Base-by-base conservation (phyloP, 2,113 vertebrate genomes). In the Plecturocebus donacophilus region DNA sequence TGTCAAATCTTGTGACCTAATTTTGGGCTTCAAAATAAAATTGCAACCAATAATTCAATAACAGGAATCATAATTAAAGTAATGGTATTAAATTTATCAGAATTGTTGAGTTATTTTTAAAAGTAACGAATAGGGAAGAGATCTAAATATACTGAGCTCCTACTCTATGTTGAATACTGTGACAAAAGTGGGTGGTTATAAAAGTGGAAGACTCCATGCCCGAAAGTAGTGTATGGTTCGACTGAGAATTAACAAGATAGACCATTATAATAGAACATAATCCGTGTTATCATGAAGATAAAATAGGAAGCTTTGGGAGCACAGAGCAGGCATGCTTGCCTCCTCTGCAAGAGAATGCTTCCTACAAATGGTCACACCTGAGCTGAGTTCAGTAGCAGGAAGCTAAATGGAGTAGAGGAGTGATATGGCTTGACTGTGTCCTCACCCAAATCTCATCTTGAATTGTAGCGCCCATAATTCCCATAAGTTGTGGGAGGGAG, bases 21-120 rank as follows among this genome's bases (percentile, higher is more conserved):
- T 68, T 88, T 32, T 32, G n/a, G 21, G 64, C 54, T 56, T 95
- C 66, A 81, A 84, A 91, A 27, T 58, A 35, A 91, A 81, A 64
- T 23, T 52, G 4, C 21, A 89, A 77, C 8, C 42, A 32, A 17
- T 45, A 77, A 77, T 77, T 19, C 42, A 77, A 32, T 47, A 77
- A 19, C 35, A 73, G 25, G 9, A 20, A 52, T 45, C 47, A 32
- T 64, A 70, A 54, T 38, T 35, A 79, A 12, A 56, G 17, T 68
- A 40, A 81, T 27, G 52, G 64, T 10, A 52, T 10, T 17, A 27
- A 45, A 47, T 54, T 49, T 73, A 16, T 90, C 40, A 94, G 70
- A 49, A 4, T 35, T 38, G 23, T 27, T 35, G 6, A 27, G 42
- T 27, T 83, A 64, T 47, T 49, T n/a, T 11, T 68, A 12, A 42